Evolutionary conservation across 2,888 invertebrate species (phyloP).

Genomic region (Mylabris sibirica): DNA sequence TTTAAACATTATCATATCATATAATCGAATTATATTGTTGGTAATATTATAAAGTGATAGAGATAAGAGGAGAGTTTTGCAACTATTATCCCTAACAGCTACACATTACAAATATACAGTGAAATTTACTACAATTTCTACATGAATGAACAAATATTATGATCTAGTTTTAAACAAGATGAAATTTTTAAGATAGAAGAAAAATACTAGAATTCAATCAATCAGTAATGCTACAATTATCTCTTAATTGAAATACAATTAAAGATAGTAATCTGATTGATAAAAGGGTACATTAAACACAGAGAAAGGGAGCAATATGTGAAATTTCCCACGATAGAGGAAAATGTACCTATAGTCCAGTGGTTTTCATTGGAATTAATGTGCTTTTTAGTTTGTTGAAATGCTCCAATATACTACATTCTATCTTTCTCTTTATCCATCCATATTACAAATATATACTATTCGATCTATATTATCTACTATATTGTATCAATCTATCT

Average conservation of each 20-base stretch:
- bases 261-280: neutral
- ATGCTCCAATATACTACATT: slow-evolving; percentile 19
- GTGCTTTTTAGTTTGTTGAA: slow-evolving; percentile 31
- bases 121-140: neutral
- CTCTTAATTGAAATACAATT: neutral
- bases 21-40: slow-evolving; percentile 8
- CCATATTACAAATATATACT: neutral
- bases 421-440: neutral
- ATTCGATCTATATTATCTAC: neutral
- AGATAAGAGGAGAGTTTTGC: neutral
- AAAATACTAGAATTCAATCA: neutral
- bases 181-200: neutral
- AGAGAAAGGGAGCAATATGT: slow-evolving; percentile 25
- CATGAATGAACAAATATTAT: neutral
- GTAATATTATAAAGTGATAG: neutral
- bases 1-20: neutral
- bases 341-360: slow-evolving; percentile 22
- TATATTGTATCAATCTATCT: neutral
- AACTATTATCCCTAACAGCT: neutral
- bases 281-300: neutral
- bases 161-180: neutral
- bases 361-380: slow-evolving; percentile 32
- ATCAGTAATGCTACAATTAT: neutral
- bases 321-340: slow-evolving; percentile 32
- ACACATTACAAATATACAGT: neutral